Percentiles rank a stretch among this genome's conserved stretches.
Conservation (phyloP, 2,113 vertebrate genomes). For the Anoura caudifer region DNA sequence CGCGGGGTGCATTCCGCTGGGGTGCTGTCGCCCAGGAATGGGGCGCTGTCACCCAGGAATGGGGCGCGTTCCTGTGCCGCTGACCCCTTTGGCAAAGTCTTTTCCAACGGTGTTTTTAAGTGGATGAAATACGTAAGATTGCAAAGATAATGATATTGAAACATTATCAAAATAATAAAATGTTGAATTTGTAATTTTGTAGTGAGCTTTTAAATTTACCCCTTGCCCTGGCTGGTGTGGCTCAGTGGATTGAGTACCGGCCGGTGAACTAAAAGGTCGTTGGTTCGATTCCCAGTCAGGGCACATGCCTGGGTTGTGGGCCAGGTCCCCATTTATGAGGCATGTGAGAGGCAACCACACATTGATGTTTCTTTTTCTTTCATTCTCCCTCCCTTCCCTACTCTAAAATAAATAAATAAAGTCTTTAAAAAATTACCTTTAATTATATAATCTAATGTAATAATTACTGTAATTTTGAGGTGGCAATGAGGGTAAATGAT, state of each 20-base stretch:
- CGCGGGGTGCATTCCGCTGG: fast-evolving
- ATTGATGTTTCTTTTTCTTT: too few relatives aligned
- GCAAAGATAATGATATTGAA: not conserved
- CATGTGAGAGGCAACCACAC: too few relatives aligned
- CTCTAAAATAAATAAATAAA: too few relatives aligned
- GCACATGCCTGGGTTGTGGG: too few relatives aligned
- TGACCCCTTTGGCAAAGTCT: not conserved
- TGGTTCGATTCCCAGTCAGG: too few relatives aligned
- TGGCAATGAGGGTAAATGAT: not conserved
- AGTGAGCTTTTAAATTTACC: not conserved
- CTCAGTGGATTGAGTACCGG: too few relatives aligned
- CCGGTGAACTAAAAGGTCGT: too few relatives aligned
- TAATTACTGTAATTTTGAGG: not conserved
- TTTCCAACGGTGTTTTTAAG: not conserved
- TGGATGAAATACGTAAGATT: not conserved
- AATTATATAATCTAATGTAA: not conserved
- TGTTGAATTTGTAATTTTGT: not conserved
- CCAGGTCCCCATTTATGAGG: too few relatives aligned
- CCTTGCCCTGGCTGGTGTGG: too few relatives aligned
- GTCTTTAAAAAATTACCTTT: not conserved
- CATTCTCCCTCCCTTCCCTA: too few relatives aligned
- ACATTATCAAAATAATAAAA: not conserved
- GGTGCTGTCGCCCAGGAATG: too few relatives aligned
- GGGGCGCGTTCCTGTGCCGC: not conserved
- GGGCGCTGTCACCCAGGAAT: not conserved